A percentile compares a stretch with the other conserved stretches of the same genome.
Evolutionary conservation across 35 echinoderm and acorn worm species (phyloP).

Genomic region (Patiria miniata): DNA sequence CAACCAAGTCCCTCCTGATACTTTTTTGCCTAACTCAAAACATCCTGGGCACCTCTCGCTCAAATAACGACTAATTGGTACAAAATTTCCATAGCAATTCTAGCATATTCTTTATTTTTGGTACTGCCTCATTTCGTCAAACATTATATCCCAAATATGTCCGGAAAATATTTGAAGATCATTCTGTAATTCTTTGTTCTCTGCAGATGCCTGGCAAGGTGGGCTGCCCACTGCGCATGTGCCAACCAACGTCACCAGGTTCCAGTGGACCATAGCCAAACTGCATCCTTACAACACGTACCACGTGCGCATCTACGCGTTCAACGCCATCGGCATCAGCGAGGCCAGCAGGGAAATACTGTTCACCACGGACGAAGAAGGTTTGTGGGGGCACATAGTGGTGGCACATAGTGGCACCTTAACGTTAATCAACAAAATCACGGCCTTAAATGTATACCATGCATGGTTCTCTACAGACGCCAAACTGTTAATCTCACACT

Average conservation of each 20-base stretch:
- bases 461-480: too few species aligned
- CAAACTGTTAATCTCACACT: not conserved
- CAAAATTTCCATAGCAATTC: too few species aligned
- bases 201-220: conserved; percentile 88
- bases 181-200: not conserved
- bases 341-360: conserved; percentile 71
- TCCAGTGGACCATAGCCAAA: conserved; percentile 64
- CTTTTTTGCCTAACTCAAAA: too few species aligned
- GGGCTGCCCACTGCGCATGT: conserved; percentile 75
- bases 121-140: too few species aligned
- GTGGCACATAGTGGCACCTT: not conserved
- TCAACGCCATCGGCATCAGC: conserved; percentile 89
- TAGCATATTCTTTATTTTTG: too few species aligned
- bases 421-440: too few species aligned
- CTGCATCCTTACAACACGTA: conserved; percentile 91
- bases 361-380: conserved; percentile 93
- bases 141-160: too few species aligned
- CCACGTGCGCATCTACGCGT: conserved; percentile 80
- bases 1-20: too few species aligned
- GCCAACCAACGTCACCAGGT: conserved; percentile 54
- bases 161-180: too few species aligned
- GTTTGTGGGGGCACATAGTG: not conserved
- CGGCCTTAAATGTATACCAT: not conserved
- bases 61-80: too few species aligned
- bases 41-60: too few species aligned